A percentile compares a stretch with the other conserved stretches of the same genome.
These are phyloP conservation scores for Dryoscopus gambensis DNA, from an alignment of 2,113 vertebrate genomes.

Conservation along the genomic window DNA sequence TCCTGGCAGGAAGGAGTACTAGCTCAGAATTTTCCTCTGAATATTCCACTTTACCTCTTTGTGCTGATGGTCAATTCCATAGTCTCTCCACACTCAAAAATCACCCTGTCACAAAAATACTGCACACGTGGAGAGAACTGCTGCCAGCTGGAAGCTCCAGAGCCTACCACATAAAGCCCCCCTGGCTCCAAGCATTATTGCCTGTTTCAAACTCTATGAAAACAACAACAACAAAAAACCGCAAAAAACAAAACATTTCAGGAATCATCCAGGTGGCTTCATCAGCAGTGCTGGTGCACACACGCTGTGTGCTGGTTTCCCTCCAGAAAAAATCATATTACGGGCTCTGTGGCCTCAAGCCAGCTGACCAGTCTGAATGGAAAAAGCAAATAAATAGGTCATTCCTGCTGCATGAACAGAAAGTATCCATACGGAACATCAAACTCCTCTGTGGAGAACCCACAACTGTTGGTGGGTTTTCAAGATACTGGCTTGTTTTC, in stretches of 20 bases:
- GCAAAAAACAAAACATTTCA: not conserved
- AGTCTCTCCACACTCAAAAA: not conserved
- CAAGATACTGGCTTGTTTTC: not conserved
- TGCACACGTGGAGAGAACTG: not conserved
- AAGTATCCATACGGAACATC: rapidly evolving
- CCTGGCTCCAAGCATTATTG: not conserved
- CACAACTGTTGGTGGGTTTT: not conserved
- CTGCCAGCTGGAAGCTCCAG: not conserved
- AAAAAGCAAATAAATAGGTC: not conserved
- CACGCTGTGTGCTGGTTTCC: not conserved
- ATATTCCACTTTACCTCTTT: not conserved
- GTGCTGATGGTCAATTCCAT: not conserved
- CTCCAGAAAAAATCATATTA: not conserved
- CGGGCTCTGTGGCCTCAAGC: not conserved
- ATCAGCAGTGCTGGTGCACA: not conserved
- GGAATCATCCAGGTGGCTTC: not conserved
- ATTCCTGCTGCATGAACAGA: not conserved
- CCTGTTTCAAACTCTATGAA: rapidly evolving
- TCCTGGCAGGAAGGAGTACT: not conserved
- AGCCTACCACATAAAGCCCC: rapidly evolving
- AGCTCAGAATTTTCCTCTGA: not conserved
- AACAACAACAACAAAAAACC: too few relatives aligned
- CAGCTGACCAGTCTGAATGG: not conserved
- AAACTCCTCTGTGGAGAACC: not conserved
- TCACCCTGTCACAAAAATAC: not conserved